These are phyloP conservation scores for Cylindroiulus punctatus DNA, from an alignment of 2,888 invertebrate species.

Conservation along the genomic window DNA sequence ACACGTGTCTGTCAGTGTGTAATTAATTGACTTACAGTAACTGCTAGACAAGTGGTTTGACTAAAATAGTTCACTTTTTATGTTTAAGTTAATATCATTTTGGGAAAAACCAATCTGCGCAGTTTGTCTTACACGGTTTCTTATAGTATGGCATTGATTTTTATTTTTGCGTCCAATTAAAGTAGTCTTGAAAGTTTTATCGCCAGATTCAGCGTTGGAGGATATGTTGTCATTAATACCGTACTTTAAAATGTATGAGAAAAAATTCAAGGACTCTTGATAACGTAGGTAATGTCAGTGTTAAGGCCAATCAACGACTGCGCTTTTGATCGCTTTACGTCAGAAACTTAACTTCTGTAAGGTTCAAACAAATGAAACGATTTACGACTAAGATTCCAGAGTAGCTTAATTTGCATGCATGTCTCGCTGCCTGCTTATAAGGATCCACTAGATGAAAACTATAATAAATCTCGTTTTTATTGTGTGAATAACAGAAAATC, in stretches of 20 bases:
- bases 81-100: background rate
- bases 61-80: background rate
- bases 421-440: slow-evolving; percentile 9
- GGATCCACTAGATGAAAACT: background rate
- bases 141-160: background rate
- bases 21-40: background rate
- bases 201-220: background rate
- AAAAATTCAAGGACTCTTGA: background rate
- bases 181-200: background rate
- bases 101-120: background rate
- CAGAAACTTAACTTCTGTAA: background rate
- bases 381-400: background rate
- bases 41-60: background rate
- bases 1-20: background rate
- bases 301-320: background rate
- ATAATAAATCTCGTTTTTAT: background rate
- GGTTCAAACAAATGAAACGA: background rate
- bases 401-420: background rate
- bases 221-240: background rate
- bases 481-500: background rate
- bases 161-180: background rate
- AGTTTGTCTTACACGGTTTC: background rate
- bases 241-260: background rate
- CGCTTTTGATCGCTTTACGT: background rate
- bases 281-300: background rate